Evolutionary conservation across 2,113 vertebrate genomes (phyloP).

Genomic region (Pseudorasbora parva): DNA sequence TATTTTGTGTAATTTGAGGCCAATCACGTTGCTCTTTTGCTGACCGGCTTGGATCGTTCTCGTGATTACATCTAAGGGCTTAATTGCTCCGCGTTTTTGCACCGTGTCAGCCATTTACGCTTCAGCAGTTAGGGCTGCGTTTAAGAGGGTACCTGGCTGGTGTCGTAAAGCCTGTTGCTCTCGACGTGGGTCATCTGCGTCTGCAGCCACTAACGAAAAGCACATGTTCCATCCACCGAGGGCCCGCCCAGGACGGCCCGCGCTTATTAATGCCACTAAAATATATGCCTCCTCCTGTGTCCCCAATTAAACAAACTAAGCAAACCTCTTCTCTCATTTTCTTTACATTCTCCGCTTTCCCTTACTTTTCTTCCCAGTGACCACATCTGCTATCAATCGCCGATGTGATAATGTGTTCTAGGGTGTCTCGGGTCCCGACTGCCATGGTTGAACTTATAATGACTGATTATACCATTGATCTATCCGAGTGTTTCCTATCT

Average conservation of each 20-base stretch:
- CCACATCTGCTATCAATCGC: conserved; percentile 85
- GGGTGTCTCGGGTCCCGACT: conserved; percentile 76
- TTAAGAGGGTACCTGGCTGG: conserved; percentile 11
- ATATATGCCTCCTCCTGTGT: conserved; percentile 96
- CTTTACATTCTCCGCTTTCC: not conserved
- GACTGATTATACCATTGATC: conserved; percentile 73
- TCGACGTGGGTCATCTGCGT: conserved; percentile 80
- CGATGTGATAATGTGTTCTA: conserved; percentile 80
- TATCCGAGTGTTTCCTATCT: conserved; percentile 48
- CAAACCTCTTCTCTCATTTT: conserved; percentile 31
- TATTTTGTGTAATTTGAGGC: not conserved
- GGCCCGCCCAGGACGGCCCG: conserved; percentile 78
- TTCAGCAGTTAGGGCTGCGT: conserved; percentile 13
- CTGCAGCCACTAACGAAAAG: conserved; percentile 80
- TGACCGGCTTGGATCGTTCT: not conserved
- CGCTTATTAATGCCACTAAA: conserved; percentile 94
- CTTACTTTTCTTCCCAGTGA: conserved; percentile 62
- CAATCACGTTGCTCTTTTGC: not conserved
- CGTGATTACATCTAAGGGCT: conserved; percentile 4
- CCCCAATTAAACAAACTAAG: conserved; percentile 83
- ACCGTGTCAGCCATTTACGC: conserved; percentile 1
- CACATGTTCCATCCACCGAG: conserved; percentile 78
- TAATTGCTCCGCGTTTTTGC: conserved; percentile 18
- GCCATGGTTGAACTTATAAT: conserved; percentile 61
- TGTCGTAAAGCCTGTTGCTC: not conserved